Conservation (phyloP, 2,113 vertebrate genomes). For the Xenotilapia leptura region DNA sequence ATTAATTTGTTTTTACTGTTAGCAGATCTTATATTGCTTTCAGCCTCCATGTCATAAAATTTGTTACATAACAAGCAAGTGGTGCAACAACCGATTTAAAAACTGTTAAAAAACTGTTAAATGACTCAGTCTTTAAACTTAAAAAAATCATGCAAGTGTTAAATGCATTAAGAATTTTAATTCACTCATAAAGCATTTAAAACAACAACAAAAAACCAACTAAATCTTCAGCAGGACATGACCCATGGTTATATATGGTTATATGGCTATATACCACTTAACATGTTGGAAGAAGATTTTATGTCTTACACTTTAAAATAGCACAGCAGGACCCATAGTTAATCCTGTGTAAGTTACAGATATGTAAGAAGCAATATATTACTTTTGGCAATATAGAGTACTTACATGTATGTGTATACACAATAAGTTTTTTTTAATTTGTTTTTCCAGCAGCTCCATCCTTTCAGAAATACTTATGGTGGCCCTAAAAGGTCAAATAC, state of each 20-base stretch:
- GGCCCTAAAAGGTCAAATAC: neutral
- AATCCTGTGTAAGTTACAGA: neutral
- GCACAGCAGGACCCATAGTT: neutral
- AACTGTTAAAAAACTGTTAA: neutral
- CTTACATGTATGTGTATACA: neutral
- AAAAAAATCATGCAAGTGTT: neutral
- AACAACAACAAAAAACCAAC: neutral
- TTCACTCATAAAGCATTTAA: neutral
- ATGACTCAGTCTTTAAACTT: neutral
- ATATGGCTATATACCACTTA: neutral
- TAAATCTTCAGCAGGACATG: neutral
- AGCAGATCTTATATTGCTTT: neutral
- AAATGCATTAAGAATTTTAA: neutral
- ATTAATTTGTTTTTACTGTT: neutral
- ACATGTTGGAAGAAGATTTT: neutral
- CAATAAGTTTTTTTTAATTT: rapidly evolving
- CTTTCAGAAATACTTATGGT: neutral
- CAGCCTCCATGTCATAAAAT: neutral
- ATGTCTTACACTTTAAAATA: neutral
- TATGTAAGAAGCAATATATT: neutral
- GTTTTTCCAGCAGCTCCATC: neutral
- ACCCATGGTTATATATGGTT: neutral
- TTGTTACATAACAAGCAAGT: neutral
- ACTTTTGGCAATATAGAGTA: neutral
- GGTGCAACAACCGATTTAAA: neutral